Percentiles rank a stretch among this genome's conserved stretches.
Evolutionary conservation across 2,113 vertebrate genomes (phyloP).

Genomic region (Smithornis capensis): DNA sequence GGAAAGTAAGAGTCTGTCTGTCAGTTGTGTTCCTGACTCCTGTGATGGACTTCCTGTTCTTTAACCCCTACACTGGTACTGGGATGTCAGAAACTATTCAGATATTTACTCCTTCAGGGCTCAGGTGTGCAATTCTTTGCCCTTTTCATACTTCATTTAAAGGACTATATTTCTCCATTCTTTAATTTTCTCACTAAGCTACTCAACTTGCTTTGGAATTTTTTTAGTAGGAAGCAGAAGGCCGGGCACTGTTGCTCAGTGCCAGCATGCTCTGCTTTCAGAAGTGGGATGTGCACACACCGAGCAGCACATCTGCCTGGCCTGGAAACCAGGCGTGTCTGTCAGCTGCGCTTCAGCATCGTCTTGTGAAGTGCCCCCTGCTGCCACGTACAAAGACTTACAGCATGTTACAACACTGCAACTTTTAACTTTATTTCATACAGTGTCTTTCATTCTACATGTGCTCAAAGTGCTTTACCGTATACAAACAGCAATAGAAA

Average conservation of each 20-base stretch:
- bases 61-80: not conserved
- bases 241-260: not conserved
- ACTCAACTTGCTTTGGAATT: not conserved
- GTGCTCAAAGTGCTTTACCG: constrained; percentile 31
- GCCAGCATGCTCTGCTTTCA: not conserved
- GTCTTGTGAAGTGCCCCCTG: constrained; percentile 42
- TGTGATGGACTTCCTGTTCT: not conserved
- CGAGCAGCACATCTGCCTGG: not conserved
- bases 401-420: not conserved
- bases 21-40: not conserved
- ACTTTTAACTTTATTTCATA: not conserved
- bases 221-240: not conserved
- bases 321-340: not conserved
- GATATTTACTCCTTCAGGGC: not conserved
- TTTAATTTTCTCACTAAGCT: not conserved
- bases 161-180: not conserved
- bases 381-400: constrained; percentile 31
- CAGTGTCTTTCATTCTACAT: not conserved
- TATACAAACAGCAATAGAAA: constrained; percentile 49
- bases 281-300: not conserved
- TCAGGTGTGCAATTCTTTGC: not conserved
- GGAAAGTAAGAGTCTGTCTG: not conserved
- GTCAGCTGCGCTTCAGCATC: not conserved
- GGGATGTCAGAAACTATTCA: not conserved
- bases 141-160: not conserved